Evolutionary conservation across 2,888 invertebrate species (phyloP).

Genomic region (Mythimna impura): DNA sequence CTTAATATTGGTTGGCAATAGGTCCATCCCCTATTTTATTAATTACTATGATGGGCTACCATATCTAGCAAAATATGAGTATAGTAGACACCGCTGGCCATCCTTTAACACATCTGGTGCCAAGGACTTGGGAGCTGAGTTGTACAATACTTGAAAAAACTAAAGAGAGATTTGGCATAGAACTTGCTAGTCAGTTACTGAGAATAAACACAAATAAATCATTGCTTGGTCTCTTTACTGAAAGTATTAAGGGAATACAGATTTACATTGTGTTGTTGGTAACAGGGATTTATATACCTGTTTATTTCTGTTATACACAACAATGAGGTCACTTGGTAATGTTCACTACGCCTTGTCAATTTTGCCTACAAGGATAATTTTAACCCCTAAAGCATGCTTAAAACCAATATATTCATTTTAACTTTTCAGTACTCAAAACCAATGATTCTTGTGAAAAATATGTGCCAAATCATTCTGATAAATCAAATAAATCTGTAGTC

Average conservation of each 20-base stretch:
- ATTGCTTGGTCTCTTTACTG: too few relatives aligned
- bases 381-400: neutral
- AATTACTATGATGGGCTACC: too few relatives aligned
- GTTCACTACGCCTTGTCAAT: neutral
- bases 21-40: too few relatives aligned
- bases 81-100: neutral
- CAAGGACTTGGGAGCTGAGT: too few relatives aligned
- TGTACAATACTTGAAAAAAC: too few relatives aligned
- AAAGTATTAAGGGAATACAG: neutral
- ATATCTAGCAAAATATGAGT: neutral
- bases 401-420: neutral
- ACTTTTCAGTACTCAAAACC: neutral
- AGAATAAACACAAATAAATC: too few relatives aligned
- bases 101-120: neutral
- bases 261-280: neutral
- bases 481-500: slow-evolving; percentile 21
- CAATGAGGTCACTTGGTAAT: neutral
- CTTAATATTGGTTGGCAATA: neutral
- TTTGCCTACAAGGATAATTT: slow-evolving; percentile 2
- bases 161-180: too few relatives aligned
- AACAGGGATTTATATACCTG: neutral
- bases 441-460: neutral
- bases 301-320: too few relatives aligned
- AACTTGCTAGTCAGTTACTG: too few relatives aligned
- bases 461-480: neutral